Evolutionary conservation across 1,140 invertebrate species (phyloP).

Genomic region (Ceratina japonica): DNA sequence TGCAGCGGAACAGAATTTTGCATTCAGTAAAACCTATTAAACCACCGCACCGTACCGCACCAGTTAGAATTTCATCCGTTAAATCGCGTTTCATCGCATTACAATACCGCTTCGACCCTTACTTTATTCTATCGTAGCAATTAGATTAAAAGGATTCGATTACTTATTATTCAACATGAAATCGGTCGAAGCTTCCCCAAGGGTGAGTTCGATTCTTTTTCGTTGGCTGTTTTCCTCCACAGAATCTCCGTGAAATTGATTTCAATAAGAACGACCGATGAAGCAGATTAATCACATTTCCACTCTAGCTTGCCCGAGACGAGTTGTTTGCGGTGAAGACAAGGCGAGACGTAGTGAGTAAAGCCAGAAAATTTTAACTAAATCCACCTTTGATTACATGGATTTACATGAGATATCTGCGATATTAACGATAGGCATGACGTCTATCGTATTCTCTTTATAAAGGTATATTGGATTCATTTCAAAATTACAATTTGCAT

Average conservation of each 20-base stretch:
- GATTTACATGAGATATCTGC: not conserved
- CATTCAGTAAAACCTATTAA: slow-evolving; percentile 11
- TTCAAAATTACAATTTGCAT: no score
- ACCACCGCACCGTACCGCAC: not conserved
- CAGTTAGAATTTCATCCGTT: not conserved
- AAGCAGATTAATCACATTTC: slow-evolving; percentile 43
- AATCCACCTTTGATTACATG: no score
- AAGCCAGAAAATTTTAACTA: not conserved
- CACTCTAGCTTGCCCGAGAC: slow-evolving; percentile 7
- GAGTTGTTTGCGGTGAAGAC: not conserved
- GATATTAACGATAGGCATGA: not conserved
- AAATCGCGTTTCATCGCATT: slow-evolving; percentile 1
- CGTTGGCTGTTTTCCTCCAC: slow-evolving; percentile 3
- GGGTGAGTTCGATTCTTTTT: not conserved
- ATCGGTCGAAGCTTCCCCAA: not conserved
- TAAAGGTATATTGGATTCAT: no score
- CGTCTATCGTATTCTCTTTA: no score
- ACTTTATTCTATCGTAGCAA: slow-evolving; percentile 21
- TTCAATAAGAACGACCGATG: slow-evolving; percentile 36
- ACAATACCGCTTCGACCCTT: slow-evolving; percentile 8
- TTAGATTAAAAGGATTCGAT: slow-evolving; percentile 41
- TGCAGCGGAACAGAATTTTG: not conserved
- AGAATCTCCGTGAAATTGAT: slow-evolving; percentile 33
- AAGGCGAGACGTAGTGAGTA: no score
- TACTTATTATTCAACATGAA: slow-evolving; percentile 40